phyloP scores from a whole-genome alignment of 1,140 invertebrate species.

The Drosophila arawakana region DNA sequence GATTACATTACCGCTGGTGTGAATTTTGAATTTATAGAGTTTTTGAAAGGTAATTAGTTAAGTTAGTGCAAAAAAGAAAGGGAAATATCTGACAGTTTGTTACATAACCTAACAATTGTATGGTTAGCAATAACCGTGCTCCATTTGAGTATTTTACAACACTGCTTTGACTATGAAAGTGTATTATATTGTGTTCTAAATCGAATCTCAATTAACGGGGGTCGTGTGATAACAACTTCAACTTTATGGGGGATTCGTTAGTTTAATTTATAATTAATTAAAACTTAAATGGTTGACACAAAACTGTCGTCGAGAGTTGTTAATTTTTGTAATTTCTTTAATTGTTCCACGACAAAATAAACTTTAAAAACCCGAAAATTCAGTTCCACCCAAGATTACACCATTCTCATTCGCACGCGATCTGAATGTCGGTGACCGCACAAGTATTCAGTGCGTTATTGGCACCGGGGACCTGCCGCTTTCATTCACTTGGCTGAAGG shows the following conservation, averaged over 20 bases:
- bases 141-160: too few species aligned
- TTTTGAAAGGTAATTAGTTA: slow-evolving; percentile 1
- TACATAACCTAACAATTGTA: too few species aligned
- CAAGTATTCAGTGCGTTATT: slow-evolving; percentile 89
- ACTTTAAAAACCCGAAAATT: background rate
- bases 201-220: too few species aligned
- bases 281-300: background rate
- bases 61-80: background rate
- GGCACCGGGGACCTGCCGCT: slow-evolving; percentile 89
- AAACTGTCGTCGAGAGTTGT: background rate
- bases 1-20: slow-evolving; percentile 37
- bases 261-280: background rate
- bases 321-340: slow-evolving; percentile 13
- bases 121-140: too few species aligned
- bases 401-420: slow-evolving; percentile 88
- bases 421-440: slow-evolving; percentile 89
- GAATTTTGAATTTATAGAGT: slow-evolving; percentile 6
- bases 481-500: slow-evolving; percentile 90
- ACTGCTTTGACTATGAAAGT: background rate
- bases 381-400: slow-evolving; percentile 89
- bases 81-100: background rate
- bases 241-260: background rate
- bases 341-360: background rate
- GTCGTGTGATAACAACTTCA: too few species aligned
- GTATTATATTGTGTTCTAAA: too few species aligned